phyloP scores from a whole-genome alignment of 1,140 invertebrate species.

The Dryas iulia region DNA sequence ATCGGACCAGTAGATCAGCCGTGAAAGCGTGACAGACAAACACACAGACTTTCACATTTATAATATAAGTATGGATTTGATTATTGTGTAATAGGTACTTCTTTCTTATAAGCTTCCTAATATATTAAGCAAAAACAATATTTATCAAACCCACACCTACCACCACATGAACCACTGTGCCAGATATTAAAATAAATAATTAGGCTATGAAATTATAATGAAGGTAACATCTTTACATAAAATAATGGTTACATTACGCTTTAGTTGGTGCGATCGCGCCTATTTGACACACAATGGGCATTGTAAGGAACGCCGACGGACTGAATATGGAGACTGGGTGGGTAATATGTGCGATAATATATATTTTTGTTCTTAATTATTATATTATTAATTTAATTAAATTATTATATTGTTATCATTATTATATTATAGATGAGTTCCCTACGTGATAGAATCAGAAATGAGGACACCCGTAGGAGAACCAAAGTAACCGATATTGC shows the following conservation, averaged over 20 bases:
- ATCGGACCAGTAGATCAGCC: too few species aligned
- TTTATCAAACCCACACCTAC: background rate
- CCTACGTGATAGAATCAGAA: too few species aligned
- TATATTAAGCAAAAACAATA: background rate
- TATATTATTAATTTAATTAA: background rate
- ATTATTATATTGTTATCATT: too few species aligned
- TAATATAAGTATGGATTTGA: too few species aligned
- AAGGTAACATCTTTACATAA: constrained; percentile 2
- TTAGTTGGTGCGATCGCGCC: constrained; percentile 33
- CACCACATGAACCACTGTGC: background rate
- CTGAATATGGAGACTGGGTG: constrained; percentile 4
- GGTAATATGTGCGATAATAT: background rate
- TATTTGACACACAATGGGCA: constrained; percentile 33
- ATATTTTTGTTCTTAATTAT: background rate
- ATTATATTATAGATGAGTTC: too few species aligned
- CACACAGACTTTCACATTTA: too few species aligned
- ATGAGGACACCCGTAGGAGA: too few species aligned
- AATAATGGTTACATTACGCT: constrained; percentile 20
- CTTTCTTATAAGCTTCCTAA: too few species aligned
- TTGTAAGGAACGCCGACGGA: constrained; percentile 7
- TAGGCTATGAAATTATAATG: constrained; percentile 2
- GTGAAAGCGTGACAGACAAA: too few species aligned
- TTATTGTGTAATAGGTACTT: too few species aligned
- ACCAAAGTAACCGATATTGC: too few species aligned
- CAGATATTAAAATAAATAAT: background rate